Evolutionary conservation across 2,797 vertebrate genomes (phyloP).

Genomic region (Emys orbicularis): DNA sequence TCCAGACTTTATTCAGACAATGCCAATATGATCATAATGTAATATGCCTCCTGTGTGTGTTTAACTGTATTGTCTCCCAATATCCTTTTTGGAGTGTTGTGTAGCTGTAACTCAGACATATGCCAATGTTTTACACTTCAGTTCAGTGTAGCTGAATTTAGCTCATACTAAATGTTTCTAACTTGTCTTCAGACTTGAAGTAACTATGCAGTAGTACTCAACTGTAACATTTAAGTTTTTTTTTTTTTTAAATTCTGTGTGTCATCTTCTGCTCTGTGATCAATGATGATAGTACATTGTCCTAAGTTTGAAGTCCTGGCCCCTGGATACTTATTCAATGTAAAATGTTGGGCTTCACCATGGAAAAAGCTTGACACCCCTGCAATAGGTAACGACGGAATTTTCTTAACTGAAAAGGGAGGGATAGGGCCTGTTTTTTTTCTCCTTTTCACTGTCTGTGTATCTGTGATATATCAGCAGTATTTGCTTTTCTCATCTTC

Average conservation of each 20-base stretch:
- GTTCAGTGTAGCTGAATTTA: constrained; percentile 22
- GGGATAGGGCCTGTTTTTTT: neutral
- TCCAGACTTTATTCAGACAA: constrained; percentile 42
- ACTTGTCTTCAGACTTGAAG: neutral
- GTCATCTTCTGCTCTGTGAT: neutral
- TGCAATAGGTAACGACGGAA: neutral
- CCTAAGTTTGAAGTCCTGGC: neutral
- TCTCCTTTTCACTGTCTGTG: neutral
- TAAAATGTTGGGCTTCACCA: neutral
- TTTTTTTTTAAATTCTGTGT: neutral
- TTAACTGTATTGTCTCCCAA: neutral
- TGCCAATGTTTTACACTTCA: constrained; percentile 13
- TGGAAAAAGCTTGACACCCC: neutral
- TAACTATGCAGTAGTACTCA: neutral
- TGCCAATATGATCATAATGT: constrained; percentile 31
- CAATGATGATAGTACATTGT: neutral
- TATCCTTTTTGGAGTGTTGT: neutral
- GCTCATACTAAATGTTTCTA: neutral
- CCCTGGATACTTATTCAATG: neutral
- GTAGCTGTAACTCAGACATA: neutral
- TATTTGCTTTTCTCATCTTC: constrained; percentile 7
- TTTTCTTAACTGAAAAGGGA: neutral
- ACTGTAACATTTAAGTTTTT: neutral
- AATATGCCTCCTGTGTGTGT: neutral
- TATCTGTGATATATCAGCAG: neutral